Evolutionary conservation across 1,140 invertebrate genomes (phyloP), one percentile per base, ranked within the genome.

Genomic region (Diprion similis): DNA sequence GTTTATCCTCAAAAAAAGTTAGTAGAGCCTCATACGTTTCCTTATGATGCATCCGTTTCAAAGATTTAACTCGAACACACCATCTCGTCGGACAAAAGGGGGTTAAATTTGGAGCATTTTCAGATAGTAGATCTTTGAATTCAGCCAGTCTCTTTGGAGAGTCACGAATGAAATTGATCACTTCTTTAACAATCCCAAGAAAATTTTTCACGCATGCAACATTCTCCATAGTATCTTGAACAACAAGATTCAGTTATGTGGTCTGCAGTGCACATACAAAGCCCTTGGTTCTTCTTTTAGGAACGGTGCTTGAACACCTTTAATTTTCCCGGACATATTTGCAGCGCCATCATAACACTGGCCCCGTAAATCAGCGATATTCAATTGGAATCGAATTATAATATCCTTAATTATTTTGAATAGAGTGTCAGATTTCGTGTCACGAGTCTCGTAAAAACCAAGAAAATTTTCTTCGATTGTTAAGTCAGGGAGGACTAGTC

Each of bases 231-330:
- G 71, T 64, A 70, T 76, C 73, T 71, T 76, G 74, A 70, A 76
- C 76, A 66, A 71, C 74, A 66, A 76, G 48, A 64, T 77, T 76
- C 47, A 77, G 71, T 10, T 74, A 59, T 76, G 76, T 48, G 74
- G 66, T 24, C 71, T 13, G 66, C 74, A 77, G 51, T 75, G 74
- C 47, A 77, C 71, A 73, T 77, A 71, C 73, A 73, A 45, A 51
- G 76, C 71, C 67, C 66, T 76, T 76, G 71, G 74, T 77, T 77
- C 74, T 8, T 24, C 59, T 66, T 71, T 13, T 10, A n/a, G 19
- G 37, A 73, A 66, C 13, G 71, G 47, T 51, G 66, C 70, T 48
- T 68, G 37, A 13, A 73, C 75, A 8, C 71, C 71, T 68, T 73
- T 73, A 24, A 66, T 45, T 45, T 59, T 13, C 1, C 75, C 75